Percentiles rank a stretch among this genome's conserved stretches.
phyloP scores from a whole-genome alignment of 1,140 invertebrate genomes.

The Pseudobourletiella spinata region DNA sequence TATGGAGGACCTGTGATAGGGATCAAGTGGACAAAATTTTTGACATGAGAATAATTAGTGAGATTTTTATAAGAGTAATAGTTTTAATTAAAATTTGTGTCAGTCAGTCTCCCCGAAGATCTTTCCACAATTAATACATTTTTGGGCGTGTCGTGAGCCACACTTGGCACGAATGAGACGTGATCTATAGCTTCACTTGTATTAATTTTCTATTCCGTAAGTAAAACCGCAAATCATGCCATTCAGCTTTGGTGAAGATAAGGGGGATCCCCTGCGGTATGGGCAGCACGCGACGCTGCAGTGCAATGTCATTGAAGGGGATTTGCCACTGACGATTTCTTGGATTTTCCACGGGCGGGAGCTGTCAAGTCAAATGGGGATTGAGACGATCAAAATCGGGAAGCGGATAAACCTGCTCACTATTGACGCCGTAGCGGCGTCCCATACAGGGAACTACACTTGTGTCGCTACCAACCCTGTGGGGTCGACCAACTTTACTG shows the following conservation, averaged over 20 bases:
- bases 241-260: slow-evolving; percentile 48
- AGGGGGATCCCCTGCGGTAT: slow-evolving; percentile 46
- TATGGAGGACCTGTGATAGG: too few relatives aligned
- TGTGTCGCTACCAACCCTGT: slow-evolving; percentile 60
- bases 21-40: too few relatives aligned
- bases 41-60: too few relatives aligned
- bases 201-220: too few relatives aligned
- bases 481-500: slow-evolving; percentile 51
- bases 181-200: too few relatives aligned
- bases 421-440: slow-evolving; percentile 59
- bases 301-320: slow-evolving; percentile 57
- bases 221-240: slow-evolving; percentile 52
- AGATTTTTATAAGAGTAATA: too few relatives aligned
- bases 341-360: slow-evolving; percentile 39
- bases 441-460: slow-evolving; percentile 61
- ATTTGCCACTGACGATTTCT: slow-evolving; percentile 40
- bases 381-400: slow-evolving; percentile 45
- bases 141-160: too few relatives aligned
- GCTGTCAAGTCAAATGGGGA: slow-evolving; percentile 38
- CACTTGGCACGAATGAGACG: too few relatives aligned
- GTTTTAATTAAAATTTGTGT: too few relatives aligned
- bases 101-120: too few relatives aligned
- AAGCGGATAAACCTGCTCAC: slow-evolving; percentile 58
- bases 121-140: too few relatives aligned
- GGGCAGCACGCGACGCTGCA: slow-evolving; percentile 50